Percentiles rank a stretch among this genome's conserved stretches.
These are phyloP conservation scores for Mastigias papua DNA, from an alignment of 30 jellyfish, hydroid and myxozoan species.

Conservation along the genomic window DNA sequence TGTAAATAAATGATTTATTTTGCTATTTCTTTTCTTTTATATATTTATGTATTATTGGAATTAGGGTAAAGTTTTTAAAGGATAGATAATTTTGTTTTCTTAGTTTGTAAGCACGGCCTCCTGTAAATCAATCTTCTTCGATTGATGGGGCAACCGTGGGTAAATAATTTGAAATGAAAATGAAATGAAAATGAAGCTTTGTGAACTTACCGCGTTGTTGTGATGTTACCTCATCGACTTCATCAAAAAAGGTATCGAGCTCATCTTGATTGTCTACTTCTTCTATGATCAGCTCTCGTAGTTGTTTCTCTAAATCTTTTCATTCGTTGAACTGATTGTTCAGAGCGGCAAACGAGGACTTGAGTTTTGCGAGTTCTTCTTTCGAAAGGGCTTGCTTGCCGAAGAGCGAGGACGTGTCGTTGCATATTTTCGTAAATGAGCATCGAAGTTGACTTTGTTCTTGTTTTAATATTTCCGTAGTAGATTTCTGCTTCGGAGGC, in stretches of 20 bases:
- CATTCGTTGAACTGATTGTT: neutral
- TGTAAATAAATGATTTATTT: no score
- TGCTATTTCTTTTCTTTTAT: no score
- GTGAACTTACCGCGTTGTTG: neutral
- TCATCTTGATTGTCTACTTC: neutral
- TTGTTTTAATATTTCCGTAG: neutral
- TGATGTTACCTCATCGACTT: neutral
- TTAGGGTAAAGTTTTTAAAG: no score
- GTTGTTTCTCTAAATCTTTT: neutral
- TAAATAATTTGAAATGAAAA: no score
- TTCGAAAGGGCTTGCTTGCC: neutral
- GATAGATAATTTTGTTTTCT: no score
- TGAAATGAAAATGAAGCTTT: no score
- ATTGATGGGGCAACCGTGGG: no score
- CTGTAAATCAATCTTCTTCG: no score
- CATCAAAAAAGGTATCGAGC: neutral
- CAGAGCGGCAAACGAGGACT: neutral
- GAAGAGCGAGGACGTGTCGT: neutral
- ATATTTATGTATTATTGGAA: no score
- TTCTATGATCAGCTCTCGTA: neutral
- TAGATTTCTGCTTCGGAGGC: neutral
- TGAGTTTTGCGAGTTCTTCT: neutral
- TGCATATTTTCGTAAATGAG: neutral
- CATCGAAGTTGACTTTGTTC: neutral
- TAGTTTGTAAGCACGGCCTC: no score